These are phyloP conservation scores for Garra rufa DNA, from an alignment of 2,113 vertebrate species.

Conservation along the genomic window DNA sequence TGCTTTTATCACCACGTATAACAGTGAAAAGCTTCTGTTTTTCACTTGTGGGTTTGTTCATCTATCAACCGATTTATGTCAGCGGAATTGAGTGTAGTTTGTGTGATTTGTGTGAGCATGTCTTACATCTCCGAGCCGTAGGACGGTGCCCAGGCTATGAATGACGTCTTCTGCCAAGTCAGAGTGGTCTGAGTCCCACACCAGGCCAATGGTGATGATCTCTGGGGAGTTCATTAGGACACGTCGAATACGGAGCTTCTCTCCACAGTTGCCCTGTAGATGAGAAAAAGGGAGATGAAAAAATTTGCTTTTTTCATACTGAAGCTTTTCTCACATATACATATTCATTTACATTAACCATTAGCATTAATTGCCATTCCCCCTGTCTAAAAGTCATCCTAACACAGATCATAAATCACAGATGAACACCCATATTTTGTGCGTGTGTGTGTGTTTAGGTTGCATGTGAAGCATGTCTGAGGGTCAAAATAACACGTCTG, in stretches of 20 bases:
- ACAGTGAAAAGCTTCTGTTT: not conserved
- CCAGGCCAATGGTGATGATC: conserved; percentile 95
- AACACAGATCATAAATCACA: not conserved
- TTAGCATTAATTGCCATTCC: not conserved
- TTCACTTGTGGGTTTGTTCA: not conserved
- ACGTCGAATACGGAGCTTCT: conserved; percentile 90
- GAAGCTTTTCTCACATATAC: too few relatives aligned
- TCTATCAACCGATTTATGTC: not conserved
- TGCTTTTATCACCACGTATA: not conserved
- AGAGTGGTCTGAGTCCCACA: conserved; percentile 96
- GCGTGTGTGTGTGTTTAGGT: not conserved
- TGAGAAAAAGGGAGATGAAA: not conserved
- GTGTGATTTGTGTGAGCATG: not conserved
- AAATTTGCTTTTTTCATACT: not conserved
- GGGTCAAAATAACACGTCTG: conserved; percentile 2
- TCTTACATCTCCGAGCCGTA: conserved; percentile 92
- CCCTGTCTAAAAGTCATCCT: not conserved
- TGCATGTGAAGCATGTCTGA: not conserved
- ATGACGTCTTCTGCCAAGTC: conserved; percentile 96
- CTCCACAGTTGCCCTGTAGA: conserved; percentile 91
- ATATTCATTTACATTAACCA: not conserved
- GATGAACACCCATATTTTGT: conserved; percentile 1
- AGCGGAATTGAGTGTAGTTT: not conserved
- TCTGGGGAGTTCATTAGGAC: conserved; percentile 95
- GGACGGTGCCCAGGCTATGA: conserved; percentile 93